Evolutionary conservation across 2,113 vertebrate genomes (phyloP).

Genomic region (Phocoena sinus): DNA sequence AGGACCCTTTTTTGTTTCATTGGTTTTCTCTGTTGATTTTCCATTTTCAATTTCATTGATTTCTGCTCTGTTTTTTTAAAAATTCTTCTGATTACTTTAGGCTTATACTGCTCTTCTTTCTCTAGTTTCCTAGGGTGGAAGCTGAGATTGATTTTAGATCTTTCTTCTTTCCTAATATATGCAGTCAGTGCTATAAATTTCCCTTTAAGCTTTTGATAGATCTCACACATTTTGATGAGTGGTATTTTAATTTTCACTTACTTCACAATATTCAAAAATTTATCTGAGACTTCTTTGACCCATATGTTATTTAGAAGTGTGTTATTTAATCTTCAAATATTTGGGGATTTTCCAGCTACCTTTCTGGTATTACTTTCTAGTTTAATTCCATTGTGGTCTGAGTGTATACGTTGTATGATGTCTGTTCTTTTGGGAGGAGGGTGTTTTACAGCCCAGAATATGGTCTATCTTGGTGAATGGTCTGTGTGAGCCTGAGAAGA

Average conservation of each 20-base stretch:
- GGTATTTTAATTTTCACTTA: conserved; percentile 2
- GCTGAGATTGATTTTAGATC: neutral
- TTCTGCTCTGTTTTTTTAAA: neutral
- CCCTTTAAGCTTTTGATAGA: neutral
- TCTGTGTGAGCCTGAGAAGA: neutral
- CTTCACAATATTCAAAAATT: conserved; percentile 14
- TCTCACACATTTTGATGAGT: neutral
- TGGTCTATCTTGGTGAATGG: neutral
- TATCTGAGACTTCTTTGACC: neutral
- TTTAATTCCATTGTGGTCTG: neutral
- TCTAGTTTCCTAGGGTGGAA: neutral
- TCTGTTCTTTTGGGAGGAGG: neutral
- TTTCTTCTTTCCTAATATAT: neutral
- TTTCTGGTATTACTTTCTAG: neutral
- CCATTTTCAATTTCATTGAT: neutral
- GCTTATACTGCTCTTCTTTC: neutral
- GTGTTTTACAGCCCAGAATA: neutral
- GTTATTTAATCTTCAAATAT: neutral
- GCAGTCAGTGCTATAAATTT: neutral
- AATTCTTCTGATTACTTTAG: neutral
- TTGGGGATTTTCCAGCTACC: neutral
- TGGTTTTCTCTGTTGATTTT: neutral
- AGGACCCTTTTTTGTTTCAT: neutral
- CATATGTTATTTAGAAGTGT: neutral
- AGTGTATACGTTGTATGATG: neutral